A percentile compares a stretch with the other conserved stretches of the same genome.
phyloP scores from a whole-genome alignment of 2,888 invertebrate species.

The Apodemia duryi region DNA sequence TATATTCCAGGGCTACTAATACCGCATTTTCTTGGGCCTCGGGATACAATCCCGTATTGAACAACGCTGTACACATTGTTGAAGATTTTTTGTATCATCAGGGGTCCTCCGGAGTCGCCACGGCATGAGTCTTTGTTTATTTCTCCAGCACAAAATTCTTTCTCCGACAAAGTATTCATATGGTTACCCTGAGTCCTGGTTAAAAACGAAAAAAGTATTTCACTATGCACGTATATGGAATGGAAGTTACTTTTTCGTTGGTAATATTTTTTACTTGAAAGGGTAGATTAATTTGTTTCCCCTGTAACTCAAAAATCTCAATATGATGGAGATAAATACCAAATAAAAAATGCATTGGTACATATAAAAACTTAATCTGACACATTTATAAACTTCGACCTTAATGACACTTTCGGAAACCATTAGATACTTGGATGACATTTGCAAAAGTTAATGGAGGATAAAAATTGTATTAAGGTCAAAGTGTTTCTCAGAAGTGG shows the following conservation, averaged over 20 bases:
- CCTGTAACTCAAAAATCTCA: too few relatives aligned
- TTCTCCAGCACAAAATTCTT: conserved; percentile 53
- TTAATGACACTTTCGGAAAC: background rate
- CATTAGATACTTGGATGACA: too few relatives aligned
- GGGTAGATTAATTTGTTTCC: too few relatives aligned
- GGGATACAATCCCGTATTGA: conserved; percentile 42
- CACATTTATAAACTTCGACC: background rate
- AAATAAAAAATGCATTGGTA: too few relatives aligned
- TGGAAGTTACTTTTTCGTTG: too few relatives aligned
- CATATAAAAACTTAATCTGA: too few relatives aligned
- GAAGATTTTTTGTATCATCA: conserved; percentile 49
- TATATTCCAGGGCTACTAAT: conserved; percentile 59
- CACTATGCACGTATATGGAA: background rate
- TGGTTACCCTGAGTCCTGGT: background rate
- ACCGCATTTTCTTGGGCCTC: conserved; percentile 39
- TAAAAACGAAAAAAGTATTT: background rate
- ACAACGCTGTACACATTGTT: conserved; percentile 30
- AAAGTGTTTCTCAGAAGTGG: too few relatives aligned
- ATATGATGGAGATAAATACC: too few relatives aligned
- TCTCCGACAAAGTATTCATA: conserved; percentile 1
- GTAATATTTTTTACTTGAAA: too few relatives aligned
- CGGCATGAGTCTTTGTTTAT: conserved; percentile 77
- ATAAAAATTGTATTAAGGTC: too few relatives aligned
- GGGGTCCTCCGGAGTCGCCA: conserved; percentile 84
- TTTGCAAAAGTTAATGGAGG: too few relatives aligned